These are phyloP conservation scores for Esperia sulphurella DNA, from an alignment of 2,888 invertebrate genomes.

Conservation along the genomic window DNA sequence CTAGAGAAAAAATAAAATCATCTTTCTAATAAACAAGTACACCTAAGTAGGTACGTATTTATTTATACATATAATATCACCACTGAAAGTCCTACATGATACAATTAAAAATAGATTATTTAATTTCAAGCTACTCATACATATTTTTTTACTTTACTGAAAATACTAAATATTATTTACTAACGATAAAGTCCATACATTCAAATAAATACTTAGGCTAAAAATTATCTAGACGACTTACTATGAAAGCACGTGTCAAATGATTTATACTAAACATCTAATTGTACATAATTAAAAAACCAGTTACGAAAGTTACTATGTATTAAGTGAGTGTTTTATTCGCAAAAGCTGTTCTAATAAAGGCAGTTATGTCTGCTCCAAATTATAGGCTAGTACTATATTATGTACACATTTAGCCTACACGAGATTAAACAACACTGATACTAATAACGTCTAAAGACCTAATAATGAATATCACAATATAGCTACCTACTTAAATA, in stretches of 20 bases:
- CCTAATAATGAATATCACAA: constrained; percentile 70
- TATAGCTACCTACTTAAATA: constrained; percentile 53
- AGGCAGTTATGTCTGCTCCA: too few relatives aligned
- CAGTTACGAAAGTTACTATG: too few relatives aligned
- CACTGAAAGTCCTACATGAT: constrained; percentile 45
- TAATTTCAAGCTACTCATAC: constrained; percentile 9
- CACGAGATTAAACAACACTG: constrained; percentile 35
- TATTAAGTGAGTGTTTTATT: too few relatives aligned
- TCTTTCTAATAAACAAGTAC: constrained; percentile 34
- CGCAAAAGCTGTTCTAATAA: too few relatives aligned
- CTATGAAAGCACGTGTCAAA: constrained; percentile 8
- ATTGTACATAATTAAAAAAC: too few relatives aligned
- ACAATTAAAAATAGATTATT: constrained; percentile 6
- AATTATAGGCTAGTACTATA: neutral
- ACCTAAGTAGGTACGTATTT: constrained; percentile 38
- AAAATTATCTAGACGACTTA: constrained; percentile 48
- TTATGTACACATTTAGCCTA: constrained; percentile 10
- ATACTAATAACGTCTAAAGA: constrained; percentile 38
- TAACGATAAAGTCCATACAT: constrained; percentile 32
- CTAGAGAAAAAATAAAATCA: constrained; percentile 55
- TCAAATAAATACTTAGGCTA: constrained; percentile 44
- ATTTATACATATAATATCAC: constrained; percentile 56
- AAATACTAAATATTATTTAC: constrained; percentile 5
- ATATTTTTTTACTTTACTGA: neutral
- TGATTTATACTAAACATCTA: neutral